Conservation (phyloP, 2,113 vertebrate genomes). For the Tetraodon nigroviridis region DNA sequence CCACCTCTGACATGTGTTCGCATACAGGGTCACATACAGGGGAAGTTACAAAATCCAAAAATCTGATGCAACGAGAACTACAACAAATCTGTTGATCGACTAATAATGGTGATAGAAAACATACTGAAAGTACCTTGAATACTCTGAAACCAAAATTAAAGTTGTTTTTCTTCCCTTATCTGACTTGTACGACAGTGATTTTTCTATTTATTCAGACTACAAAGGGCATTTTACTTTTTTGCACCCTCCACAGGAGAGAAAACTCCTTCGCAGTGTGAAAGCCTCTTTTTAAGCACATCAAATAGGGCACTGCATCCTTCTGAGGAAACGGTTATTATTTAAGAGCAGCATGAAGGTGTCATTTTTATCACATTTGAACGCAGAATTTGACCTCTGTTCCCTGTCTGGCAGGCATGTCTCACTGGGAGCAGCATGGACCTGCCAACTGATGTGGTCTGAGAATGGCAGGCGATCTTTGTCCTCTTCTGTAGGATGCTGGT, state of each 20-base stretch:
- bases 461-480: conserved; percentile 29
- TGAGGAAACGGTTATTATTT: conserved; percentile 49
- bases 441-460: conserved; percentile 37
- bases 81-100: no score
- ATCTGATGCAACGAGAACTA: background rate
- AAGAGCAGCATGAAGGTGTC: conserved; percentile 47
- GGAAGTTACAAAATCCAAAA: background rate
- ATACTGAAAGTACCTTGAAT: background rate
- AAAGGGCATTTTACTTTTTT: conserved; percentile 46
- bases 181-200: conserved; percentile 19
- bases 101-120: no score
- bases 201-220: conserved; percentile 20
- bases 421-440: conserved; percentile 53
- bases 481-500: conserved; percentile 31
- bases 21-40: background rate
- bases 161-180: no score
- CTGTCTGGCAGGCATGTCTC: conserved; percentile 29
- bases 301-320: conserved; percentile 30
- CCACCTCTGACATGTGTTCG: conserved; percentile 18
- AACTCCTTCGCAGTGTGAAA: conserved; percentile 40
- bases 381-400: conserved; percentile 47
- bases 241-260: conserved; percentile 24
- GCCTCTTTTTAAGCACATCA: conserved; percentile 43
- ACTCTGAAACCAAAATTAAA: background rate
- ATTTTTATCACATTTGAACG: conserved; percentile 36